phyloP scores from a whole-genome alignment of 1,140 invertebrate species.

The Caenorhabditis elegans region DNA sequence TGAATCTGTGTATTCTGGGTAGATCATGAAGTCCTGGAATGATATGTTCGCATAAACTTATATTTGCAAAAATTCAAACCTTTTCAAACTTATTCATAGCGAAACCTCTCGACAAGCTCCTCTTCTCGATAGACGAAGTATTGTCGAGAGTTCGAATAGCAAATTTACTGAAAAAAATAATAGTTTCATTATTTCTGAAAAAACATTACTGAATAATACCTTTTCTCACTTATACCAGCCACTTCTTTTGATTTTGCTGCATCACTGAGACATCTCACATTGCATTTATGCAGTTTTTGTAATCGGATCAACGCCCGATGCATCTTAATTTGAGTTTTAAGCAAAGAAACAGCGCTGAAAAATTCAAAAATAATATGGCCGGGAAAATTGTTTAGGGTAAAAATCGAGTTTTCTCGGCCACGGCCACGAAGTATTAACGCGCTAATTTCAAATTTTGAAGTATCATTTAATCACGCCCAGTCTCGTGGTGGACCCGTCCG shows the following conservation, averaged over 20 bases:
- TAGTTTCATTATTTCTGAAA: background rate
- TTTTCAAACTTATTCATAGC: conserved; percentile 64
- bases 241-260: background rate
- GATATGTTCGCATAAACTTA: background rate
- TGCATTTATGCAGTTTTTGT: background rate
- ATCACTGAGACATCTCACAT: background rate
- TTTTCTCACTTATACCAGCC: background rate
- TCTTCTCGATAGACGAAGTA: conserved; percentile 53
- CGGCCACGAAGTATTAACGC: no score
- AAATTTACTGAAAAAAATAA: background rate
- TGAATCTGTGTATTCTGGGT: conserved; percentile 58
- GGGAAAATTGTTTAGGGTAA: no score
- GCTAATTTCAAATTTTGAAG: no score
- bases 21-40: conserved; percentile 65
- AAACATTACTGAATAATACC: background rate
- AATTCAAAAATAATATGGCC: no score
- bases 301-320: background rate
- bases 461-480: no score
- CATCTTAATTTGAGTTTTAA: background rate
- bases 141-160: background rate
- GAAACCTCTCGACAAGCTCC: conserved; percentile 58
- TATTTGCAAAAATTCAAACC: conserved; percentile 42
- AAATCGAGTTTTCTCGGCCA: no score
- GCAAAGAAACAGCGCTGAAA: no score
- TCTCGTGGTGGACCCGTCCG: no score